These are phyloP conservation scores for Mastomys natalensis DNA, from an alignment of 2,113 vertebrate species.

Conservation along the genomic window DNA sequence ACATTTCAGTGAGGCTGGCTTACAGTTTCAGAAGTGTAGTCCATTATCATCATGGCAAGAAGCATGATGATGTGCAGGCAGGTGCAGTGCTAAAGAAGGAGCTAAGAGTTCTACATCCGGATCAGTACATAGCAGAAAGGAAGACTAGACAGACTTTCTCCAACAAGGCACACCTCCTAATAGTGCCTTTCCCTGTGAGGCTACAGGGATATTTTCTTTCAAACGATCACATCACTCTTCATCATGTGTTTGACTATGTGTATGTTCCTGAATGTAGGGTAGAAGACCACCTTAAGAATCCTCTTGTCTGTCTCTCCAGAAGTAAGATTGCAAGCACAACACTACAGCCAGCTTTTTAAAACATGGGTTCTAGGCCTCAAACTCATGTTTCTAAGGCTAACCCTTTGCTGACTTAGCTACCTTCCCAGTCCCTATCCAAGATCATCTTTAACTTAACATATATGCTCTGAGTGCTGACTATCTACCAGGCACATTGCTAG, in stretches of 20 bases:
- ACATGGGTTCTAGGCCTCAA: not conserved
- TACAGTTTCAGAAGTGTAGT: too few species aligned
- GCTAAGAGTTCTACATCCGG: not conserved
- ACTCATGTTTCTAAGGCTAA: not conserved
- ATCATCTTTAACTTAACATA: not conserved
- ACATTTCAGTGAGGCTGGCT: too few species aligned
- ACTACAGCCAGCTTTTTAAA: not conserved
- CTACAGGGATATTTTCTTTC: too few species aligned
- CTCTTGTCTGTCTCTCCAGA: not conserved
- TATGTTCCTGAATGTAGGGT: not conserved
- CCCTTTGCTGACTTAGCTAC: not conserved
- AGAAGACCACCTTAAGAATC: not conserved
- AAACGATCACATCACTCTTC: not conserved
- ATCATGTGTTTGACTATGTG: not conserved
- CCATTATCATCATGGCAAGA: too few species aligned
- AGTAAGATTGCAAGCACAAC: not conserved
- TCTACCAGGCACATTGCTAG: not conserved
- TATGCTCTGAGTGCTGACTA: not conserved
- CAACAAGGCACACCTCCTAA: not conserved
- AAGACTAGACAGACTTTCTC: not conserved
- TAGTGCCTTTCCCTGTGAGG: not conserved
- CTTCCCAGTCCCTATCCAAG: not conserved
- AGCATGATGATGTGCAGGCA: too few species aligned
- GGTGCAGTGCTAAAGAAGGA: too few species aligned
- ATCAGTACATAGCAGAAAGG: not conserved